Evolutionary conservation across 2,888 invertebrate genomes (phyloP), one percentile per base, ranked within the genome.

Genomic region (Phyllotreta striolata): DNA sequence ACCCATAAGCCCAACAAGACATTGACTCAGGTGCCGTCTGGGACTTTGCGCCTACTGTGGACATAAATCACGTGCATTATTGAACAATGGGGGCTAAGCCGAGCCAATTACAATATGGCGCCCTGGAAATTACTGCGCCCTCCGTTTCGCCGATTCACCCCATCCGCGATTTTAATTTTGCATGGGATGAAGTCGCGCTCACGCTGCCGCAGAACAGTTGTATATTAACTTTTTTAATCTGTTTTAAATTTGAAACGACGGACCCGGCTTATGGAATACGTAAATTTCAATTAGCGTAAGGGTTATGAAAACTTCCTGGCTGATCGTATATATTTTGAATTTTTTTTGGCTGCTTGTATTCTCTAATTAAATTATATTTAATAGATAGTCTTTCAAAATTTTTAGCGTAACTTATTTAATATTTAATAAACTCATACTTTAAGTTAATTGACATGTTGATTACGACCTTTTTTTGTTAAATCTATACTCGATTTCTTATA

Each of bases 11-110:
- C 52, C 60, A 59, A 64, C 58, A 64, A 69, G 59, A 63, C 64
- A 59, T 63, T 65, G 59, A 61, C 74, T 76, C 76, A 77, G 75
- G 76, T 76, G 76, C 71, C 66, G 68, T 71, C 70, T 72, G 69
- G 70, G 73, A 67, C 69, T 70, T 70, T 74, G 73, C 76, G 74
- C 77, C 76, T 75, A 75, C 75, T 74, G 47, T 14, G 72, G 70
- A 62, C 66, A 66, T 78, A 78, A 79, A 78, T 79, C 78, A 79
- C 77, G 73, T 79, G 78, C 75, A 78, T 78, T 79, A 78, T 79
- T 77, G 78, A 79, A 77, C 78, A 77, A 78, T 76, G 74, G 79
- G 78, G 77, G 73, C 73, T 72, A 72, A 74, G 72, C 73, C 71
- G 69, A 72, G 66, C 73, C 77, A 77, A 78, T 78, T 77, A 77